phyloP scores from a whole-genome alignment of 2,113 vertebrate species.

The Hippocampus zosterae region DNA sequence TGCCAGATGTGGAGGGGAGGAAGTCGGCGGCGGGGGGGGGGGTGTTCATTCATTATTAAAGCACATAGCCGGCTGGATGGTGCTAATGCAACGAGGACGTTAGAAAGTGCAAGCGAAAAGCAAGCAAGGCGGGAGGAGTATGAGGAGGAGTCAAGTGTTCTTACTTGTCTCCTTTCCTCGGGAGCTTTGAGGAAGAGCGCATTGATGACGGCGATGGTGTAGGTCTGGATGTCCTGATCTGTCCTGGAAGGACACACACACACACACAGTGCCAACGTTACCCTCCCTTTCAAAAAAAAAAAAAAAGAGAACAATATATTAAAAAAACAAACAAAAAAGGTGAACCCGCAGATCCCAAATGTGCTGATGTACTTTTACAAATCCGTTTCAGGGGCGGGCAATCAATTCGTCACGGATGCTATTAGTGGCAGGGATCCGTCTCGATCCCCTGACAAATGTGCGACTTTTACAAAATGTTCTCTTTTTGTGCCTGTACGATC shows the following conservation, averaged over 20 bases:
- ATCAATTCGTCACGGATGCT: too few species aligned
- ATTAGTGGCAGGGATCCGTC: too few species aligned
- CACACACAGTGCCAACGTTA: too few species aligned
- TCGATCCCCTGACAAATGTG: too few species aligned
- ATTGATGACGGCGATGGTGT: constrained; percentile 95
- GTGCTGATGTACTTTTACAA: too few species aligned
- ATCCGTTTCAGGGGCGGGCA: too few species aligned
- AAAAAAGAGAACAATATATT: too few species aligned
- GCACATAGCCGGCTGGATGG: constrained; percentile 20
- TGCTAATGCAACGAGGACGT: constrained; percentile 23
- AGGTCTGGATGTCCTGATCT: constrained; percentile 98
- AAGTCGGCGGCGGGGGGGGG: constrained; percentile 17
- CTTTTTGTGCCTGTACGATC: too few species aligned
- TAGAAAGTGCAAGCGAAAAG: not conserved
- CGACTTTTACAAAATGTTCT: too few species aligned
- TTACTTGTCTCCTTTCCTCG: constrained; percentile 94
- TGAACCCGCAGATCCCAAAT: too few species aligned
- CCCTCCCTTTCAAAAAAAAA: too few species aligned
- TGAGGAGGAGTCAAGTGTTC: constrained; percentile 13
- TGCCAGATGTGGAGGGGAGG: constrained; percentile 1
- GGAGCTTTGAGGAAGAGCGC: constrained; percentile 97
- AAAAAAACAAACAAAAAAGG: too few species aligned
- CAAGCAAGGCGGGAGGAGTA: not conserved
- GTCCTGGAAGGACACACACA: constrained; percentile 65
- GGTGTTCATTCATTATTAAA: constrained; percentile 45